Conservation (phyloP, 2,888 invertebrate genomes). For the Siphonodentalium dalli region DNA sequence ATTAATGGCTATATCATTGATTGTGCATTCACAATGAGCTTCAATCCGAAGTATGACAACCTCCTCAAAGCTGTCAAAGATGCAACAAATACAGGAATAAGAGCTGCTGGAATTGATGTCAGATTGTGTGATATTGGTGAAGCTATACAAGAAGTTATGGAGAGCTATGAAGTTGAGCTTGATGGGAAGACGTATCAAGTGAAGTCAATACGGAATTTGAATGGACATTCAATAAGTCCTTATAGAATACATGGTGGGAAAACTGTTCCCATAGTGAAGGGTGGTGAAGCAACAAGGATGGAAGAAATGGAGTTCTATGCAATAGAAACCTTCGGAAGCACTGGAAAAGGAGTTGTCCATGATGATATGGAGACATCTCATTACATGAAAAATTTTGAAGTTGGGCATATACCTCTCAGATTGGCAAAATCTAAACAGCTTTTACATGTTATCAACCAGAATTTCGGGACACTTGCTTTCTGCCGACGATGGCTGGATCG, state of each 20-base stretch:
- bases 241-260: conserved; percentile 93
- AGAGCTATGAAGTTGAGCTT: conserved; percentile 96
- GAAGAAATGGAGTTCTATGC: conserved; percentile 99
- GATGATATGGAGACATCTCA: conserved; percentile 99
- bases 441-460: conserved; percentile 90
- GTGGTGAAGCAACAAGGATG: conserved; percentile 97
- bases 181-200: conserved; percentile 95
- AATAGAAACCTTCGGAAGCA: conserved; percentile 99
- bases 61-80: conserved; percentile 86
- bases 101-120: conserved; percentile 94
- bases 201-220: conserved; percentile 96
- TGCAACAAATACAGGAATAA: conserved; percentile 98
- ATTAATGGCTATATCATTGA: conserved; percentile 98
- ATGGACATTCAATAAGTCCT: conserved; percentile 99
- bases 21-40: conserved; percentile 97
- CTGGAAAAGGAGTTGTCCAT: conserved; percentile 86
- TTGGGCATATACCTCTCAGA: conserved; percentile 87
- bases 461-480: conserved; percentile 97
- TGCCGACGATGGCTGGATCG: conserved; percentile 99
- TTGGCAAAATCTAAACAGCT: conserved; percentile 85
- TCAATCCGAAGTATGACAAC: conserved; percentile 95
- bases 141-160: conserved; percentile 99
- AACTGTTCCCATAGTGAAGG: conserved; percentile 99
- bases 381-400: conserved; percentile 99
- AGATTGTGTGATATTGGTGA: conserved; percentile 95